Conservation (phyloP, 2,113 vertebrate species). For the Oreotrochilus melanogaster region DNA sequence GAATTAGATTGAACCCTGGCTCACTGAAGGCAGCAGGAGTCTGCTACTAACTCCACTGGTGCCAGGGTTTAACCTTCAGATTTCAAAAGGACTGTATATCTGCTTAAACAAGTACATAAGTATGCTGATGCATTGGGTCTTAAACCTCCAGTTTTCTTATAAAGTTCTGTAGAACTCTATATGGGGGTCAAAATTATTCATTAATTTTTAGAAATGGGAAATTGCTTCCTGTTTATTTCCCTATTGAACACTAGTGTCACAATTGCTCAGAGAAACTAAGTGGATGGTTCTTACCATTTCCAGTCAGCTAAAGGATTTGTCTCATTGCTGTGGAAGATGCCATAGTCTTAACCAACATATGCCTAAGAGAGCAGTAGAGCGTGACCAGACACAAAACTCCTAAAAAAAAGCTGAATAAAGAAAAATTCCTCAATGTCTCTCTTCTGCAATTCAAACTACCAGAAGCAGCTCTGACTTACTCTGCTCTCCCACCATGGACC, state of each 20-base stretch:
- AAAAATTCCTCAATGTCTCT: neutral
- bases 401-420: neutral
- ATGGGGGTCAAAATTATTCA: neutral
- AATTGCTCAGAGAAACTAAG: neutral
- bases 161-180: neutral
- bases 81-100: neutral
- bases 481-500: neutral
- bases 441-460: neutral
- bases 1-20: neutral
- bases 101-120: neutral
- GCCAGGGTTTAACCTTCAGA: neutral
- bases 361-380: neutral
- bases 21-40: neutral
- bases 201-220: neutral
- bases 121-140: neutral
- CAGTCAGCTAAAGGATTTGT: neutral
- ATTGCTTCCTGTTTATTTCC: neutral
- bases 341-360: neutral
- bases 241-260: neutral
- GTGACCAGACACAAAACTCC: neutral
- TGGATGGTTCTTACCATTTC: neutral
- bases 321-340: neutral
- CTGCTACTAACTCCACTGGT: neutral
- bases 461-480: neutral
- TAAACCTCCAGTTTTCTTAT: neutral